phyloP scores from a whole-genome alignment of 1,140 invertebrate genomes.

The Drosophila yakuba region DNA sequence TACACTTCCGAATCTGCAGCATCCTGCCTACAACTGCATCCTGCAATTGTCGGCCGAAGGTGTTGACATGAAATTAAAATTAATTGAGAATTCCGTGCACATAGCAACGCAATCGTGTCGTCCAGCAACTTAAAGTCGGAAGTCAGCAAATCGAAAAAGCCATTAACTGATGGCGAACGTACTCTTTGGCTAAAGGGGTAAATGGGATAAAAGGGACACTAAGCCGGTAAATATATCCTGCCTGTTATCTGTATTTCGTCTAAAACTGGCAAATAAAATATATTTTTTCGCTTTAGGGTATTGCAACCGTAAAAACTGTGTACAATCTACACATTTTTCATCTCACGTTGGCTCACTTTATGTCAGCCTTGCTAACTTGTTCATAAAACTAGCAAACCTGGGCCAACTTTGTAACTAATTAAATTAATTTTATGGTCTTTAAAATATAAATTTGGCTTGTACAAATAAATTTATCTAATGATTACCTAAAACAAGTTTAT shows the following conservation, averaged over 20 bases:
- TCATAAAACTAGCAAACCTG: background rate
- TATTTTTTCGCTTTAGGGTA: background rate
- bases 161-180: conserved; percentile 13
- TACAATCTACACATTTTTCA: background rate
- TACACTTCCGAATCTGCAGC: conserved; percentile 44
- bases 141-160: background rate
- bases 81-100: conserved; percentile 71
- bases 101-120: conserved; percentile 68
- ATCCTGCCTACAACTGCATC: conserved; percentile 12
- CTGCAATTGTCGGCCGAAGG: conserved; percentile 62
- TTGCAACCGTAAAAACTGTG: background rate
- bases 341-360: conserved; percentile 34
- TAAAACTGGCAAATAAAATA: background rate
- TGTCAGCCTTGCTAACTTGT: conserved; percentile 8
- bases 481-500: no score
- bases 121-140: conserved; percentile 40
- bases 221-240: background rate
- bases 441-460: no score
- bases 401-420: no score
- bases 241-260: no score
- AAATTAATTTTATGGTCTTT: no score
- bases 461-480: no score
- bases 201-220: background rate
- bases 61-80: conserved; percentile 79
- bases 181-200: background rate